Evolutionary conservation across 2,888 invertebrate species (phyloP).

Genomic region (Poecilobothrus nobilitatus): DNA sequence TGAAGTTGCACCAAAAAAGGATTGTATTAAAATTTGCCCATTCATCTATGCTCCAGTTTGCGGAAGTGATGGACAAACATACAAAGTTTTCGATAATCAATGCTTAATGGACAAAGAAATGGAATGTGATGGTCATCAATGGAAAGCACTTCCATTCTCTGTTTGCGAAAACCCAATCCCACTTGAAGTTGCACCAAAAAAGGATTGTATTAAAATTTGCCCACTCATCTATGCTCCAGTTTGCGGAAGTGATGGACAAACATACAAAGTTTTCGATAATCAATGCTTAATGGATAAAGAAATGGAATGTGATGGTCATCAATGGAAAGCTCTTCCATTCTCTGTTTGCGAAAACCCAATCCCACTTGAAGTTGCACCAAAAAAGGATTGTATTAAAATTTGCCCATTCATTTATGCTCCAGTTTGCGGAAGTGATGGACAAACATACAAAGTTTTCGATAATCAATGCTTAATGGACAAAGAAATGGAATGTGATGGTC

Average conservation of each 20-base stretch:
- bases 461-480: constrained; percentile 13
- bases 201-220: not conserved
- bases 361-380: not conserved
- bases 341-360: not conserved
- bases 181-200: not conserved
- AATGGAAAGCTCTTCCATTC: not conserved
- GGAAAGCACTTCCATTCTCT: not conserved
- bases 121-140: not conserved
- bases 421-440: constrained; percentile 14
- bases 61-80: not conserved
- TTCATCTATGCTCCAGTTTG: not conserved
- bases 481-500: not conserved
- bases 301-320: not conserved
- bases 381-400: constrained; percentile 32
- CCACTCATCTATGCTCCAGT: not conserved
- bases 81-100: constrained; percentile 7
- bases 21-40: not conserved
- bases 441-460: constrained; percentile 3
- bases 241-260: not conserved
- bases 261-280: not conserved
- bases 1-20: not conserved
- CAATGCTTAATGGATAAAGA: constrained; percentile 3
- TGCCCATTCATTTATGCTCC: constrained; percentile 45
- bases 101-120: not conserved
- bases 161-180: not conserved